Conservation (phyloP, 2,797 vertebrate species). For the Aphelocoma californica region DNA sequence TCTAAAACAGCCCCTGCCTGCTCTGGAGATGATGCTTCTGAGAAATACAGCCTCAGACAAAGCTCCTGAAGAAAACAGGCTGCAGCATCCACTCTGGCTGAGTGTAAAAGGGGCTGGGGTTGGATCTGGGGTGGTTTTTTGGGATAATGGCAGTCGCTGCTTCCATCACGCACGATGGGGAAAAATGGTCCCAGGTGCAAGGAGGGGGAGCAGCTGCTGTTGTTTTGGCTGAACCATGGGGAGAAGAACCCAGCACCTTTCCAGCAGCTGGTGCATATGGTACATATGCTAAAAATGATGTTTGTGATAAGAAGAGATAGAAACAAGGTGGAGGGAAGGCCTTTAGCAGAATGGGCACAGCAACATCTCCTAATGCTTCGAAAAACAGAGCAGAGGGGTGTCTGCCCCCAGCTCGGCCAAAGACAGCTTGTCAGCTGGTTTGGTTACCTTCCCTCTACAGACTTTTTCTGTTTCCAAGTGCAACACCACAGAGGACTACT, state of each 20-base stretch:
- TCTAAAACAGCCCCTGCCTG: neutral
- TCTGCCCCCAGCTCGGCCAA: neutral
- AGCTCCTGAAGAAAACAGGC: neutral
- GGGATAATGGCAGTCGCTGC: fast-evolving
- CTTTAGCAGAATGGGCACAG: neutral
- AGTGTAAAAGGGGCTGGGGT: neutral
- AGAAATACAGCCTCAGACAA: neutral
- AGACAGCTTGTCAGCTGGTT: neutral
- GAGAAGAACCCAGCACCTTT: neutral
- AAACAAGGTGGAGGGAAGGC: fast-evolving
- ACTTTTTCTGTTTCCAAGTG: neutral
- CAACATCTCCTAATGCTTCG: neutral
- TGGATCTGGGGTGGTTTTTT: neutral
- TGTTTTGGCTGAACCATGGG: neutral
- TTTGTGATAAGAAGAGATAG: neutral
- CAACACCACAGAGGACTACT: neutral
- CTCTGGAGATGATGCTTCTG: neutral
- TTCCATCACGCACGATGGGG: neutral
- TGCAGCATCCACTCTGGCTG: neutral
- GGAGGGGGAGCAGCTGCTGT: neutral
- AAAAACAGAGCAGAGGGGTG: neutral
- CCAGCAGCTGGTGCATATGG: neutral
- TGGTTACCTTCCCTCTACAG: neutral
- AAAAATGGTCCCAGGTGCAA: neutral
- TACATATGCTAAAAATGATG: neutral